Conservation (phyloP, 1,140 invertebrate species). For the Cotesia glomerata region DNA sequence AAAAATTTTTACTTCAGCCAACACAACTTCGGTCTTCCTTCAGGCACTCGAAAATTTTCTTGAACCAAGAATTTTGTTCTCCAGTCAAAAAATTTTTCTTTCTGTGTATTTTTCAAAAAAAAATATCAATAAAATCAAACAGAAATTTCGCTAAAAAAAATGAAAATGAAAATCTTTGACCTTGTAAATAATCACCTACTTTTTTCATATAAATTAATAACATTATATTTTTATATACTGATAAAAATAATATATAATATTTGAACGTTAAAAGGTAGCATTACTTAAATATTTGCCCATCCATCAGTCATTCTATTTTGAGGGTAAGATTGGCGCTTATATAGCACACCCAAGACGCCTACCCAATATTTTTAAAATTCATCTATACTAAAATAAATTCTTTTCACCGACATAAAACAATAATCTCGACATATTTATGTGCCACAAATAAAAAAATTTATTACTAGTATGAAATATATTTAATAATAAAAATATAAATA, state of each 20-base stretch:
- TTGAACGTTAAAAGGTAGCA: constrained; percentile 8
- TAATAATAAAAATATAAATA: not conserved
- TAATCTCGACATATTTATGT: not conserved
- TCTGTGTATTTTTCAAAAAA: too few relatives aligned
- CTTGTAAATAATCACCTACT: not conserved
- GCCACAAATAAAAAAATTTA: not conserved
- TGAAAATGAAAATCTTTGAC: too few relatives aligned
- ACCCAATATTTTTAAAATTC: constrained; percentile 11
- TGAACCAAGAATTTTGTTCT: too few relatives aligned
- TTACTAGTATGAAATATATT: constrained; percentile 1
- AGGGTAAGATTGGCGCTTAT: constrained; percentile 12
- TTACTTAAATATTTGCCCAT: constrained; percentile 27
- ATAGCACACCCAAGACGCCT: not conserved
- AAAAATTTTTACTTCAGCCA: too few relatives aligned
- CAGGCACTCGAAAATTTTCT: too few relatives aligned
- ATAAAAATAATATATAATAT: constrained; percentile 4
- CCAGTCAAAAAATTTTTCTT: too few relatives aligned
- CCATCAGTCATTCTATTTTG: constrained; percentile 35
- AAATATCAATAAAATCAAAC: too few relatives aligned
- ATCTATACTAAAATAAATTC: not conserved
- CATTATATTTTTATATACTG: not conserved
- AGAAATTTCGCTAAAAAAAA: too few relatives aligned
- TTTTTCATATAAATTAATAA: not conserved
- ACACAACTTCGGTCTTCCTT: too few relatives aligned
- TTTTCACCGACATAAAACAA: not conserved